A percentile compares a stretch with the other conserved stretches of the same genome.
Evolutionary conservation across 2,797 vertebrate species (phyloP).

Genomic region (Lagorchestes hirsutus): DNA sequence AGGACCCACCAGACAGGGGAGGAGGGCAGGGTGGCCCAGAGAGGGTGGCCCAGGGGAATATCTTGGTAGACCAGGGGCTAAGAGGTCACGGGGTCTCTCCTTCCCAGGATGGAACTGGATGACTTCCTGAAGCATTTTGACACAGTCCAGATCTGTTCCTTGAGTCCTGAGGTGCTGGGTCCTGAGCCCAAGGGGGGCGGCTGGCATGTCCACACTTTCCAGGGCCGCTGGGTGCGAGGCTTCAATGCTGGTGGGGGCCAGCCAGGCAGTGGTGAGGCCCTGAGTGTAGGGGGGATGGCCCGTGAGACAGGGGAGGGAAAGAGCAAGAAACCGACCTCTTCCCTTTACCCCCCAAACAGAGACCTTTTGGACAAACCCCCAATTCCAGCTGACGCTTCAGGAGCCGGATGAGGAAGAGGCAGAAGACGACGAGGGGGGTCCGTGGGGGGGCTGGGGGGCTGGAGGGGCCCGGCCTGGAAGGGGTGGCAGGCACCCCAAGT

Average conservation of each 20-base stretch:
- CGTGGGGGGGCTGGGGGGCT: constrained; percentile 47
- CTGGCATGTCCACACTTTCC: constrained; percentile 79
- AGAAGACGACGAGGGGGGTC: constrained; percentile 54
- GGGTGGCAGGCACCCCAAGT: constrained; percentile 73
- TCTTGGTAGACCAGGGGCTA: background rate
- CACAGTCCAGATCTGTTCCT: constrained; percentile 78
- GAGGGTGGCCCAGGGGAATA: background rate
- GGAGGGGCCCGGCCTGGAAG: background rate
- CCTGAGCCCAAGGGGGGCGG: background rate
- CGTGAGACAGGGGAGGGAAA: background rate
- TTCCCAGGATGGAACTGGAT: constrained; percentile 80
- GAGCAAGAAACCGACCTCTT: background rate
- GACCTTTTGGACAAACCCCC: constrained; percentile 84
- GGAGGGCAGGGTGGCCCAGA: no score
- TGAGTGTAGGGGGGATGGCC: background rate
- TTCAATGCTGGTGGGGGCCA: constrained; percentile 80
- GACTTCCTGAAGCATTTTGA: constrained; percentile 80
- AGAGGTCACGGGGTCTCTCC: background rate
- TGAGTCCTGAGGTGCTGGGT: constrained; percentile 72
- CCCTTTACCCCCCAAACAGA: constrained; percentile 49
- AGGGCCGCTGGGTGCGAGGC: constrained; percentile 80
- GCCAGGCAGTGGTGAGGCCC: constrained; percentile 66
- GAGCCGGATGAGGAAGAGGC: constrained; percentile 72
- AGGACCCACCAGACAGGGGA: background rate
- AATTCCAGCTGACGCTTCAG: constrained; percentile 78